Evolutionary conservation across 2,797 vertebrate species (phyloP).

Genomic region (Rhadinocentrus ornatus): DNA sequence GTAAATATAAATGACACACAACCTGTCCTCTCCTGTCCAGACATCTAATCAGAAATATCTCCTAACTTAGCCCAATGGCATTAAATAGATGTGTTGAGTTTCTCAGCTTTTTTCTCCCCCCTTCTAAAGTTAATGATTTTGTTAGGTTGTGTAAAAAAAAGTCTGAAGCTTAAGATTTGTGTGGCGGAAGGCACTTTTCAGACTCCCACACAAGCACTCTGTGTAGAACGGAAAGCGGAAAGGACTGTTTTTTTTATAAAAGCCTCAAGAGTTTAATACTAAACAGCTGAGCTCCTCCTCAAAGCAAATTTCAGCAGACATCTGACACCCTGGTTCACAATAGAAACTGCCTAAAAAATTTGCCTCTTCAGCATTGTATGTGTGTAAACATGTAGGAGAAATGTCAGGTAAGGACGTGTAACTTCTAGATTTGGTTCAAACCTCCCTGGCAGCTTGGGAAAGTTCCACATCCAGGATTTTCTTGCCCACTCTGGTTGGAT

Average conservation of each 20-base stretch:
- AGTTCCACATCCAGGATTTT: conserved; percentile 5
- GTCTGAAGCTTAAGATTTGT: conserved; percentile 13
- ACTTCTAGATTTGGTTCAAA: conserved; percentile 6
- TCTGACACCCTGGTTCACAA: conserved; percentile 26
- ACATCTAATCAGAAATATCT: conserved; percentile 24
- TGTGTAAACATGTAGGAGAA: neutral
- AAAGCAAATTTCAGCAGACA: conserved; percentile 24
- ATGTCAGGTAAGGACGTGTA: neutral
- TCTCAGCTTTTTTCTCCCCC: neutral
- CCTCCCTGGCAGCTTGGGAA: neutral
- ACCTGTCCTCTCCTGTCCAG: conserved; percentile 27
- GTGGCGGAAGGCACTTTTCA: conserved; percentile 23
- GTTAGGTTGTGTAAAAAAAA: neutral
- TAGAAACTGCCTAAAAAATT: neutral
- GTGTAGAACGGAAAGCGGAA: conserved; percentile 6
- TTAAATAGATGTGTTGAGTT: neutral
- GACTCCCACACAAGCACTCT: conserved; percentile 44
- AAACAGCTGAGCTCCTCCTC: conserved; percentile 46
- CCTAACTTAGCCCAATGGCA: conserved; percentile 6
- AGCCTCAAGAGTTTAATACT: conserved; percentile 21
- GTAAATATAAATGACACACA: conserved; percentile 76
- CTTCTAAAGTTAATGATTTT: neutral
- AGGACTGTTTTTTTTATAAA: conserved; percentile 26
- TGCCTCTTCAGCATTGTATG: conserved; percentile 1
- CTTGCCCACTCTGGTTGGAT: conserved; percentile 1